phyloP scores from a whole-genome alignment of 2,797 vertebrate species.

The Ispidina picta region DNA sequence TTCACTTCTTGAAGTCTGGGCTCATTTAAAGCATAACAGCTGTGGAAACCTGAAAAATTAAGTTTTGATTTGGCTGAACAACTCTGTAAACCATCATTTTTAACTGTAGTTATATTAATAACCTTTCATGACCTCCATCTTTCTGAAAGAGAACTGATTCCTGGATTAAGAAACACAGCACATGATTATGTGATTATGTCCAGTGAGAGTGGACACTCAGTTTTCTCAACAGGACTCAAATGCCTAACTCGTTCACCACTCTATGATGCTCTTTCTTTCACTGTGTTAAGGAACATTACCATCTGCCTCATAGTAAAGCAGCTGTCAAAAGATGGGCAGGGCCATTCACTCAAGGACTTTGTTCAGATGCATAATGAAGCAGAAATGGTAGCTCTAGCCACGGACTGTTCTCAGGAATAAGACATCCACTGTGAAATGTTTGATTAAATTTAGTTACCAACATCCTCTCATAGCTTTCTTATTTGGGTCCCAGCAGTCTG shows the following conservation, averaged over 20 bases:
- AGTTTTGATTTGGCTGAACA: not conserved
- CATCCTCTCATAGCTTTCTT: not conserved
- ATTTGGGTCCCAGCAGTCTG: not conserved
- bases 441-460: not conserved
- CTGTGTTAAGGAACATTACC: not conserved
- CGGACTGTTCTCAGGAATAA: not conserved
- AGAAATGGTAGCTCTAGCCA: not conserved
- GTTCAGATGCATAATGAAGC: not conserved
- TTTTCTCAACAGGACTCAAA: not conserved
- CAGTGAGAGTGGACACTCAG: not conserved
- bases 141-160: not conserved
- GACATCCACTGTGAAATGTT: not conserved
- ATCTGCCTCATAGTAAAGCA: not conserved
- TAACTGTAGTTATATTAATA: not conserved
- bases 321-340: not conserved
- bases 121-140: not conserved
- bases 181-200: not conserved
- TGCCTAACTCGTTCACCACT: accelerated
- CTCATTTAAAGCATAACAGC: not conserved
- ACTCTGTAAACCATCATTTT: not conserved
- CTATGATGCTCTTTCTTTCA: not conserved
- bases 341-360: not conserved
- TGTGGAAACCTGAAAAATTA: not conserved
- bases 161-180: not conserved
- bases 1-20: not conserved